Conservation (phyloP, 2,797 vertebrate species). For the Chelmon rostratus region DNA sequence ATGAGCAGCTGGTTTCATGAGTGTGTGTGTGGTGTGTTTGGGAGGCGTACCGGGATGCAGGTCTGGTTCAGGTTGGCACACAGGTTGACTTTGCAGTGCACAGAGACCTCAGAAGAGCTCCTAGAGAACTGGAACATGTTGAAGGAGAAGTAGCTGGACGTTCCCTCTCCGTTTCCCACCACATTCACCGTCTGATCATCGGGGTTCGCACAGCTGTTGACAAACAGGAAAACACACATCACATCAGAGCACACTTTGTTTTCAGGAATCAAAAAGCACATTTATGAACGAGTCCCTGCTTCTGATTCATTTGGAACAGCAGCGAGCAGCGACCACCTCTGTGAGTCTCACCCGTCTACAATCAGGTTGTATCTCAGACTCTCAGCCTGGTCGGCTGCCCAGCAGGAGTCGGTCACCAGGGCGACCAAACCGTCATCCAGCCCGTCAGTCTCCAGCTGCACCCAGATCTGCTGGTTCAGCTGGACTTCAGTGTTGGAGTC, state of each 20-base stretch:
- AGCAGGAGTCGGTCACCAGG: conserved; percentile 65
- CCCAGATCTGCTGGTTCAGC: no score
- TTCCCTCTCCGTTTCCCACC: conserved; percentile 26
- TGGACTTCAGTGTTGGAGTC: no score
- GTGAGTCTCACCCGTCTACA: background rate
- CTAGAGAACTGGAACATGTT: conserved; percentile 49
- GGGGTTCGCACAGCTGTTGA: conserved; percentile 36
- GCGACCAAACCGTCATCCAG: no score
- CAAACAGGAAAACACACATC: background rate
- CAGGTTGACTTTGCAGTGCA: conserved; percentile 50
- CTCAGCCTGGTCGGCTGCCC: conserved; percentile 9
- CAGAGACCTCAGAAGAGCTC: background rate
- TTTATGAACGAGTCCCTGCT: background rate
- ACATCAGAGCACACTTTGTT: background rate
- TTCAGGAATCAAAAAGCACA: background rate
- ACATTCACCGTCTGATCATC: conserved; percentile 37
- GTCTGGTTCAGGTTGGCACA: background rate
- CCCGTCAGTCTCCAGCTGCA: no score
- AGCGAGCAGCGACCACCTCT: no score
- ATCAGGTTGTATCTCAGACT: conserved; percentile 41
- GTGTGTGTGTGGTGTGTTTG: background rate
- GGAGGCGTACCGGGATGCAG: conserved; percentile 31
- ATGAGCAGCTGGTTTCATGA: background rate
- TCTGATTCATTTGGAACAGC: background rate
- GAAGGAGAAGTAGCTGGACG: conserved; percentile 56